Conservation (phyloP, 1,140 invertebrate species). For the Ceratitis capitata region DNA sequence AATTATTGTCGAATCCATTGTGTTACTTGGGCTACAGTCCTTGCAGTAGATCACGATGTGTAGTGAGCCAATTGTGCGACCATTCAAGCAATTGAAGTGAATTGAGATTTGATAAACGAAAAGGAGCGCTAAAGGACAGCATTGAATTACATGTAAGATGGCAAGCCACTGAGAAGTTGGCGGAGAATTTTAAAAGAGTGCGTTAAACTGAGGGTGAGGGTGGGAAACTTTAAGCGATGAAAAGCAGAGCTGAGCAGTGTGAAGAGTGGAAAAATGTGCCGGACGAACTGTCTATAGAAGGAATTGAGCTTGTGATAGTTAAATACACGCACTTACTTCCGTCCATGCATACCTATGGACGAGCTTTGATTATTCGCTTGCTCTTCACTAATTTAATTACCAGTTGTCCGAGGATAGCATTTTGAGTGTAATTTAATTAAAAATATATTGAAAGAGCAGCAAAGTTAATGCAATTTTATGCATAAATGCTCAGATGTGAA, state of each 20-base stretch:
- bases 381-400: background rate
- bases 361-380: background rate
- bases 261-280: too few species aligned
- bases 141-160: background rate
- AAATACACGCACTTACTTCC: background rate
- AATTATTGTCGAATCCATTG: too few species aligned
- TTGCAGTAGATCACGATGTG: too few species aligned
- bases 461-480: background rate
- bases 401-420: background rate
- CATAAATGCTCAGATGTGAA: background rate
- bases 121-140: background rate
- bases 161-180: background rate
- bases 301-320: background rate
- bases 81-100: slow-evolving; percentile 28
- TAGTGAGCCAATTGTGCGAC: slow-evolving; percentile 24
- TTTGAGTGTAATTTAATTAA: slow-evolving; percentile 32
- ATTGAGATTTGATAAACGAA: slow-evolving; percentile 33
- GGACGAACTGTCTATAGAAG: too few species aligned
- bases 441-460: slow-evolving; percentile 22
- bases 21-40: too few species aligned
- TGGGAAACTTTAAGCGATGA: too few species aligned
- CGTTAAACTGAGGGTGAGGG: background rate
- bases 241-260: too few species aligned
- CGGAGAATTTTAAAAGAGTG: background rate
- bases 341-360: background rate